These are phyloP conservation scores for Neodon shergylaensis DNA, from an alignment of 2,113 vertebrate species.

Conservation along the genomic window DNA sequence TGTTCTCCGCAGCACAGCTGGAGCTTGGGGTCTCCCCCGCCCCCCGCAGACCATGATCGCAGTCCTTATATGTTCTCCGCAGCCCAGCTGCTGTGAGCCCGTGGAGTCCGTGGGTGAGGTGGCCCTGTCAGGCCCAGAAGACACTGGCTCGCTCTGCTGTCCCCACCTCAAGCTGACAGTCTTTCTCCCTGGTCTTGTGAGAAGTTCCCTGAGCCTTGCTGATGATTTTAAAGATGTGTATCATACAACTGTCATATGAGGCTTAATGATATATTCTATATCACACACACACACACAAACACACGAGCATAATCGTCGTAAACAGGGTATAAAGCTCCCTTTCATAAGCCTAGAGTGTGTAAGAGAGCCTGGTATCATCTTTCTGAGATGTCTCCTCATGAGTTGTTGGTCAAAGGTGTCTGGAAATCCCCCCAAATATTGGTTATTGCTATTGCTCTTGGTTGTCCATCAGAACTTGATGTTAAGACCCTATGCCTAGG, in stretches of 20 bases:
- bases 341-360: neutral
- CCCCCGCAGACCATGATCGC: neutral
- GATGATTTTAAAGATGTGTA: slow-evolving; percentile 4
- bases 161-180: neutral
- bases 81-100: neutral
- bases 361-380: neutral
- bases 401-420: neutral
- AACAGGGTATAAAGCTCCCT: neutral
- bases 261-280: neutral
- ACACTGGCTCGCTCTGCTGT: neutral
- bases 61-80: too few species aligned
- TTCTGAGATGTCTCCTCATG: neutral
- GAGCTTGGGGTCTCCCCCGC: neutral
- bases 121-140: neutral
- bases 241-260: neutral
- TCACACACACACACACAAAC: neutral
- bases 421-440: neutral
- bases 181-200: neutral
- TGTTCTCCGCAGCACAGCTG: neutral
- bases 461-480: neutral
- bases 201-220: neutral
- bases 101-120: neutral
- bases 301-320: neutral
- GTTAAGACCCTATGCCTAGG: neutral
- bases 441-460: neutral